These are phyloP conservation scores for Eristalinus aeneus DNA, from an alignment of 2,888 invertebrate species.

Conservation along the genomic window DNA sequence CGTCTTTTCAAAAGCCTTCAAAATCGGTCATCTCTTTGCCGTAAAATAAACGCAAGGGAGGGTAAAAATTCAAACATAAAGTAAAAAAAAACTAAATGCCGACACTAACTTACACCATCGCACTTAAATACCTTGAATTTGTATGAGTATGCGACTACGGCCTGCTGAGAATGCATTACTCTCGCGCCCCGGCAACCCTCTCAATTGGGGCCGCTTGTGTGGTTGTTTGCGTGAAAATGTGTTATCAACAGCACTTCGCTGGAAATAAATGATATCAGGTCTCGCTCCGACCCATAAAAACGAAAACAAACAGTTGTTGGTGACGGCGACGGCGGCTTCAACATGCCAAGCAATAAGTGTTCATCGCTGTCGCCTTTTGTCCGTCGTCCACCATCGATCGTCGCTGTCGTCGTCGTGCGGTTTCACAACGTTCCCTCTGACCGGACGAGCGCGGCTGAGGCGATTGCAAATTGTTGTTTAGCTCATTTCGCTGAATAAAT, in stretches of 20 bases:
- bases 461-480: constrained; percentile 52
- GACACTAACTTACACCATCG: not conserved
- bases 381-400: not conserved
- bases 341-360: constrained; percentile 3
- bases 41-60: not conserved
- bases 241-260: constrained; percentile 47
- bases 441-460: not conserved
- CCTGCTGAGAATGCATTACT: constrained; percentile 33
- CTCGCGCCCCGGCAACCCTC: constrained; percentile 5
- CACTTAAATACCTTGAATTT: not conserved
- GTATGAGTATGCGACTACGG: not conserved
- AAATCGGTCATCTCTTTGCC: not conserved
- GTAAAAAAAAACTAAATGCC: not conserved
- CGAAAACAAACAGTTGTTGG: constrained; percentile 22
- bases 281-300: constrained; percentile 17
- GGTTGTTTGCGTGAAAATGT: constrained; percentile 31
- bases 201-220: constrained; percentile 33
- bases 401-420: constrained; percentile 13
- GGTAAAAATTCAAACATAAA: not conserved
- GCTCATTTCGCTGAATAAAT: constrained; percentile 45
- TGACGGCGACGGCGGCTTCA: not conserved
- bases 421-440: not conserved
- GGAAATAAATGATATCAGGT: constrained; percentile 52
- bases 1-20: not conserved
- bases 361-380: not conserved